Evolutionary conservation across 2,888 invertebrate species (phyloP).

Genomic region (Romanomermis culicivorax): DNA sequence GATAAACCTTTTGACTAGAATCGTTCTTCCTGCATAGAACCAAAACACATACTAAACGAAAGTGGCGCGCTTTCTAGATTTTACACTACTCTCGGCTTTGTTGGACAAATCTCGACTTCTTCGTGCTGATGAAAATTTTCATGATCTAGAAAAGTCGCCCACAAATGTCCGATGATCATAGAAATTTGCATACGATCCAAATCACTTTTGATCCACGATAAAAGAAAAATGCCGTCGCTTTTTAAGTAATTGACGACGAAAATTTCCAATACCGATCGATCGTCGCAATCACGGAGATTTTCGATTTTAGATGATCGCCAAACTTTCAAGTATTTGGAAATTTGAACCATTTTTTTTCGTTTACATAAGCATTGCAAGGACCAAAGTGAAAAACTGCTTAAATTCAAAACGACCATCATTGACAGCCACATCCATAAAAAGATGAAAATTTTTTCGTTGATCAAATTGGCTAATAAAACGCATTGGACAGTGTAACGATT

Average conservation of each 20-base stretch:
- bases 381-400: constrained; percentile 5
- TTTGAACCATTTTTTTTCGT: background rate
- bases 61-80: too few relatives aligned
- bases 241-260: background rate
- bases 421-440: constrained; percentile 5
- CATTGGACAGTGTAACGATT: constrained; percentile 9
- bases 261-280: too few relatives aligned
- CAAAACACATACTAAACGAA: too few relatives aligned
- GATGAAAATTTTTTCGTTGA: constrained; percentile 10
- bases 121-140: too few relatives aligned
- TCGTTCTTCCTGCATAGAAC: too few relatives aligned
- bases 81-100: too few relatives aligned
- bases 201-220: background rate
- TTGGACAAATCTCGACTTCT: too few relatives aligned
- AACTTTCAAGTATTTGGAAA: constrained; percentile 1
- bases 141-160: too few relatives aligned
- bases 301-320: too few relatives aligned
- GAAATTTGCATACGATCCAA: too few relatives aligned
- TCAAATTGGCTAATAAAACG: constrained; percentile 4
- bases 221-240: background rate
- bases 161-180: too few relatives aligned
- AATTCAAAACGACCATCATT: background rate
- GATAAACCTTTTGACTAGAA: too few relatives aligned
- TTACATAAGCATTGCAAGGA: background rate
- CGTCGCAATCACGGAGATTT: background rate